Conservation (phyloP, 2,888 invertebrate species). For the Rhopalosiphum nymphaeae region DNA sequence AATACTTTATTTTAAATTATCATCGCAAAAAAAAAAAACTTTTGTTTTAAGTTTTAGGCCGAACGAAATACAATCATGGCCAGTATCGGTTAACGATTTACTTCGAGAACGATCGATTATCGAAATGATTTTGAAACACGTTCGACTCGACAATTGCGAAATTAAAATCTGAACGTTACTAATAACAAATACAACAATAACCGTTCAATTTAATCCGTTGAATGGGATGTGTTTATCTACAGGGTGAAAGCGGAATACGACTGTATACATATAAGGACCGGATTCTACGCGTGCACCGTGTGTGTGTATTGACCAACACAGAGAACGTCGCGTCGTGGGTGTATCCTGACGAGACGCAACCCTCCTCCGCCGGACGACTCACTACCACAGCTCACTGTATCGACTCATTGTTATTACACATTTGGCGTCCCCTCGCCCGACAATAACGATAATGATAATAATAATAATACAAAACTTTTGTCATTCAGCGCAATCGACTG, state of each 20-base stretch:
- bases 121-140: not conserved
- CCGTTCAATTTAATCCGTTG: not conserved
- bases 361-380: not conserved
- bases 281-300: not conserved
- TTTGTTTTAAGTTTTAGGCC: not conserved
- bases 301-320: not conserved
- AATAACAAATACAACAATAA: constrained; percentile 5
- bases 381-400: not conserved
- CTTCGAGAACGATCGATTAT: not conserved
- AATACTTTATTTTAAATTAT: not conserved
- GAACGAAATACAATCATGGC: not conserved
- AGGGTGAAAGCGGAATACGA: not conserved
- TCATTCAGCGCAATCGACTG: constrained; percentile 17
- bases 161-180: not conserved
- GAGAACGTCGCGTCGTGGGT: constrained; percentile 22
- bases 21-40: not conserved
- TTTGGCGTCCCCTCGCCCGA: constrained; percentile 15
- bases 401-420: constrained; percentile 46
- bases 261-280: not conserved
- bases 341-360: constrained; percentile 22
- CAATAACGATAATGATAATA: not conserved
- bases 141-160: not conserved
- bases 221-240: not conserved
- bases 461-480: constrained; percentile 48
- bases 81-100: not conserved